Percentiles rank a stretch among this genome's conserved stretches.
phyloP scores from a whole-genome alignment of 2,888 invertebrate species.

The Ormyrus labotus region DNA sequence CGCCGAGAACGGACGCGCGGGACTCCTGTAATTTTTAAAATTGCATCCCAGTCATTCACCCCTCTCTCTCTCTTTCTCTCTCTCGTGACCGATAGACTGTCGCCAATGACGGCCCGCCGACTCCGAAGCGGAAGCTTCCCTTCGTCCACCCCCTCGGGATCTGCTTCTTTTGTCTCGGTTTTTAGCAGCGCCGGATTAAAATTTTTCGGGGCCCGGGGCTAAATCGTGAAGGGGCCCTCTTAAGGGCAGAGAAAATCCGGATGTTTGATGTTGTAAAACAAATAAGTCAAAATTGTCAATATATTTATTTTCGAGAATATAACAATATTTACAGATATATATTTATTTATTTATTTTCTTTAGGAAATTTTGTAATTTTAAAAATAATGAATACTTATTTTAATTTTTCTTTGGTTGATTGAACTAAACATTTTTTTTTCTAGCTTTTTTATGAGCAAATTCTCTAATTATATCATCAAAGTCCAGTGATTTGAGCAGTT shows the following conservation, averaged over 20 bases:
- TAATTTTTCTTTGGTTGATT: neutral
- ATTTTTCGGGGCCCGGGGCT: constrained; percentile 16
- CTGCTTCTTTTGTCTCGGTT: too few species aligned
- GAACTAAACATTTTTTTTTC: constrained; percentile 20
- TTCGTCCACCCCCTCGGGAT: too few species aligned
- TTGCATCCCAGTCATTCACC: constrained; percentile 67
- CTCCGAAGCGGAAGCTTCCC: too few species aligned
- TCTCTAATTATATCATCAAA: constrained; percentile 6
- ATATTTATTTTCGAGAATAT: too few species aligned
- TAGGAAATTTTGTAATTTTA: neutral
- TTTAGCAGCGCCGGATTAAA: constrained; percentile 14
- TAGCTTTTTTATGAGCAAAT: neutral
- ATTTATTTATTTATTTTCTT: neutral
- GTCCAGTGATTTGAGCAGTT: constrained; percentile 15
- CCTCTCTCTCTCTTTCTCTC: neutral
- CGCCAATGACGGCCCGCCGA: too few species aligned
- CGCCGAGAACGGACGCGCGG: constrained; percentile 58
- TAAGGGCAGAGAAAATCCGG: neutral
- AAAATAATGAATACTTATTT: neutral
- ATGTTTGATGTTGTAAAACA: neutral
- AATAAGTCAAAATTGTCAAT: neutral
- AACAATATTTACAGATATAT: neutral
- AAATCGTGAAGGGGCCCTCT: neutral
- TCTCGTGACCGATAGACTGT: neutral
- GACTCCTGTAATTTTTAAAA: constrained; percentile 69